A percentile compares a stretch with the other conserved stretches of the same genome.
Conservation (phyloP, 2,888 invertebrate genomes). For the Lordiphosa andalusiaca region DNA sequence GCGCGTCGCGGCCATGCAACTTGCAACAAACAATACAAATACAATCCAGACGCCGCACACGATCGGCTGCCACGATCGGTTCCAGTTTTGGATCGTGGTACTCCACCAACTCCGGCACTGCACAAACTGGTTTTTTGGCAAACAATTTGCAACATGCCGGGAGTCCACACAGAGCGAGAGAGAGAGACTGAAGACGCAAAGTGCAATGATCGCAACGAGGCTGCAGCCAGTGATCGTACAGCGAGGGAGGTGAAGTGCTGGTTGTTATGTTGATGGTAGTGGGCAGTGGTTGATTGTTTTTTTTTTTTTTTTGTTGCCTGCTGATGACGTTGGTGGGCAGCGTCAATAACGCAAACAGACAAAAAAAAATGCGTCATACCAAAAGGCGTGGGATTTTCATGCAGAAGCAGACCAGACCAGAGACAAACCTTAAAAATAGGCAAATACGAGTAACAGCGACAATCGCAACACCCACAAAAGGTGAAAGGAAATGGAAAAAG, state of each 20-base stretch:
- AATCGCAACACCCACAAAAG: neutral
- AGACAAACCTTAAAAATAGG: conserved; percentile 1
- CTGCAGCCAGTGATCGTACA: conserved; percentile 33
- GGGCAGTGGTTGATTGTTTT: conserved; percentile 35
- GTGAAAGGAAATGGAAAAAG: neutral
- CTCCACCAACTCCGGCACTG: conserved; percentile 11
- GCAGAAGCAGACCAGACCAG: conserved; percentile 6
- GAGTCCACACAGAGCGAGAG: conserved; percentile 20
- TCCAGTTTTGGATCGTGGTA: conserved; percentile 31
- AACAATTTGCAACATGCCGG: conserved; percentile 55
- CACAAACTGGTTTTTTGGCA: conserved; percentile 48
- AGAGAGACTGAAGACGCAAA: conserved; percentile 46
- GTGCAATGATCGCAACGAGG: conserved; percentile 70
- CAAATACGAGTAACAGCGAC: neutral
- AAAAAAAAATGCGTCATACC: conserved; percentile 30
- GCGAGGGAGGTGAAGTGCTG: conserved; percentile 1
- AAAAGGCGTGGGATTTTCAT: conserved; percentile 28
- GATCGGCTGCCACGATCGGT: conserved; percentile 27
- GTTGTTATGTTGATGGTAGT: conserved; percentile 13
- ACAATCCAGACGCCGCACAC: conserved; percentile 31
- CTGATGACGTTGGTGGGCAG: conserved; percentile 17
- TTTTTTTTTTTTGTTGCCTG: conserved; percentile 7
- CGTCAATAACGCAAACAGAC: conserved; percentile 12
- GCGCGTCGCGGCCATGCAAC: conserved; percentile 46
- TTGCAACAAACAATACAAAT: conserved; percentile 41